Conservation (phyloP, 2,888 invertebrate genomes). For the Mamestra brassicae region DNA sequence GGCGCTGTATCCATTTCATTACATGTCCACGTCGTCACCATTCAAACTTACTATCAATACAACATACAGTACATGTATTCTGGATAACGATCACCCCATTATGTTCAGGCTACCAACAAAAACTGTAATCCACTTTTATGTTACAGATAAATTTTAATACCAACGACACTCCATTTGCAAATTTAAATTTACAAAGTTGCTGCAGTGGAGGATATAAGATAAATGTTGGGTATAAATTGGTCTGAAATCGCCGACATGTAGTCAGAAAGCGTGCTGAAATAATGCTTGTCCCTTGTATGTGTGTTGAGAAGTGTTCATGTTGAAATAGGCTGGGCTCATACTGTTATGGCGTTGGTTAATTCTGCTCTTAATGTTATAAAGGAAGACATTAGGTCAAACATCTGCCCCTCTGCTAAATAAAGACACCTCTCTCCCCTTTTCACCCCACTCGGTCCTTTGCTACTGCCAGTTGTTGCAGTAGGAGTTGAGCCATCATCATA, state of each 20-base stretch:
- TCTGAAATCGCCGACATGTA: slow-evolving; percentile 13
- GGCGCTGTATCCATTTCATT: neutral
- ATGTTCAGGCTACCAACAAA: slow-evolving; percentile 45
- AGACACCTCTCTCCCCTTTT: no score
- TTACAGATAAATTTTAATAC: slow-evolving; percentile 58
- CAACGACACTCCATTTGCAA: slow-evolving; percentile 45
- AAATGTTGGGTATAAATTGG: slow-evolving; percentile 42
- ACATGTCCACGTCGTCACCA: neutral
- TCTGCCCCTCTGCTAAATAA: no score
- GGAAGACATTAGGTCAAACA: no score
- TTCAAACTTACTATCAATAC: slow-evolving; percentile 40
- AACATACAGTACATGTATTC: slow-evolving; percentile 21
- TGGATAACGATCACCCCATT: slow-evolving; percentile 51
- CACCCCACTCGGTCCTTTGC: no score
- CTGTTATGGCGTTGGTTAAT: neutral
- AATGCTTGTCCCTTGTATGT: neutral
- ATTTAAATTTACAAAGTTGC: slow-evolving; percentile 52
- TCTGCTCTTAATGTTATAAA: neutral
- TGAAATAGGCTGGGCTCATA: neutral
- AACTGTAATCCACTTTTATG: slow-evolving; percentile 61
- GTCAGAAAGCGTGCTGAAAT: slow-evolving; percentile 8
- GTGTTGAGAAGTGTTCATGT: neutral
- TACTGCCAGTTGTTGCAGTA: no score
- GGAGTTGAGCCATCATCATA: no score
- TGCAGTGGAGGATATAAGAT: slow-evolving; percentile 34